Evolutionary conservation across 1,140 invertebrate genomes (phyloP), one percentile per base, ranked within the genome.

Genomic region (Oryzaephilus surinamensis): DNA sequence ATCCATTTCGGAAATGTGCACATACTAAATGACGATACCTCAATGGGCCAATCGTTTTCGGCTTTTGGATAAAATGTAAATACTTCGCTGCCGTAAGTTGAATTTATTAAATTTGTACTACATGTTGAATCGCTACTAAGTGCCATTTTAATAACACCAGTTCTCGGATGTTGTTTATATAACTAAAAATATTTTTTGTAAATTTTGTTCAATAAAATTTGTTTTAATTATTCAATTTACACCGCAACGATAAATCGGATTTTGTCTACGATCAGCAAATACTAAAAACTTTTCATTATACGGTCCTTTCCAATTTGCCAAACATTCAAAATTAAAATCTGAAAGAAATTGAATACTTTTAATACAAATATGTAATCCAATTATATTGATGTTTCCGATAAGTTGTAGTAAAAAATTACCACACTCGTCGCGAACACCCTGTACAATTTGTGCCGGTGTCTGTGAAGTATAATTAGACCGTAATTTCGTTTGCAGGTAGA

Each of bases 101-200:
- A 60, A 47, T 70, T 76, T 12, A 65, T 50, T 10, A 80, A 61
- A 46, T 76, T 65, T 26, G 66, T 65, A 6, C 58, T 64, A 45
- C 79, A 82, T 14, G 77, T 79, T 0, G 77, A 81, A 51, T 82
- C 79, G 15, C 71, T 73, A 45, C 77, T 77, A n/a, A 82, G 66
- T 0, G 77, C 70, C 50, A 82, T 64, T 38, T 70, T 65, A 2
- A 77, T 72, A 38, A 66, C 66, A 3, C 75, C 74, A 31, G 65
- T 74, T 18, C 48, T 55, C 6, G 57, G 57, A 41, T 81, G 74
- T 29, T 70, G 63, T 11, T 69, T 63, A 47, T 73, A 81, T 16
- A 80, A 48, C 77, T 80, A 45, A 11, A 24, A 40, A 44, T 41
- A 26, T 28, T n/a, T n/a, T n/a, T n/a, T n/a, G n/a, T n/a, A n/a